These are phyloP conservation scores for Microctenopoma steveboyesi DNA, from an alignment of 2,797 vertebrate genomes.

Conservation along the genomic window DNA sequence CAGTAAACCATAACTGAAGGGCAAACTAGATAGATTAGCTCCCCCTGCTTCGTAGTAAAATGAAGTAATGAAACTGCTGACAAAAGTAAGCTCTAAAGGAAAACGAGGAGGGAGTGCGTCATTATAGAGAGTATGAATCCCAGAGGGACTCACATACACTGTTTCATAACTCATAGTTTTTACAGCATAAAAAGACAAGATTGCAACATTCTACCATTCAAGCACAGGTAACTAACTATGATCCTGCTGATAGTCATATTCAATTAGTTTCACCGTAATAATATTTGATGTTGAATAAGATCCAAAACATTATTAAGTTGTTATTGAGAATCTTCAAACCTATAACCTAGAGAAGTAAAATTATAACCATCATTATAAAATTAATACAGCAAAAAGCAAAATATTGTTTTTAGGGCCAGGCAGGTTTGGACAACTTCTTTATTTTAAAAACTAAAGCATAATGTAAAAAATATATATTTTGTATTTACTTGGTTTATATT, in stretches of 20 bases:
- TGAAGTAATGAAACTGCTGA: constrained; percentile 81
- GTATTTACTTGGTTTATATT: too few relatives aligned
- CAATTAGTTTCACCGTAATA: background rate
- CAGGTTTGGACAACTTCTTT: too few relatives aligned
- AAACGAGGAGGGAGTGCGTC: constrained; percentile 54
- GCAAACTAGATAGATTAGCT: constrained; percentile 84
- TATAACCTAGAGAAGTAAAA: too few relatives aligned
- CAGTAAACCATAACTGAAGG: constrained; percentile 86
- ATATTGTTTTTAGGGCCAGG: too few relatives aligned
- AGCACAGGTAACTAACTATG: constrained; percentile 26
- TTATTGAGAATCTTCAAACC: background rate
- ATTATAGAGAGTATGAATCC: constrained; percentile 57
- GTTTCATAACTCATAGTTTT: constrained; percentile 62
- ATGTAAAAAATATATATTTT: too few relatives aligned
- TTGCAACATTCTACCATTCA: constrained; percentile 55
- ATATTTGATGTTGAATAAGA: too few relatives aligned
- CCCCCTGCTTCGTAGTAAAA: constrained; percentile 80
- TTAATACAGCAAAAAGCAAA: too few relatives aligned
- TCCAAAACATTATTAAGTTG: too few relatives aligned
- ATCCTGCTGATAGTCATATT: constrained; percentile 34
- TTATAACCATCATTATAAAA: too few relatives aligned
- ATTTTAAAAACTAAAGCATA: too few relatives aligned
- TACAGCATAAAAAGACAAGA: constrained; percentile 35
- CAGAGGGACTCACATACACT: constrained; percentile 30
- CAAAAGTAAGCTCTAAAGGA: constrained; percentile 68